Base-by-base conservation (phyloP, 2,888 invertebrate species). In the Phalangium opilio region DNA sequence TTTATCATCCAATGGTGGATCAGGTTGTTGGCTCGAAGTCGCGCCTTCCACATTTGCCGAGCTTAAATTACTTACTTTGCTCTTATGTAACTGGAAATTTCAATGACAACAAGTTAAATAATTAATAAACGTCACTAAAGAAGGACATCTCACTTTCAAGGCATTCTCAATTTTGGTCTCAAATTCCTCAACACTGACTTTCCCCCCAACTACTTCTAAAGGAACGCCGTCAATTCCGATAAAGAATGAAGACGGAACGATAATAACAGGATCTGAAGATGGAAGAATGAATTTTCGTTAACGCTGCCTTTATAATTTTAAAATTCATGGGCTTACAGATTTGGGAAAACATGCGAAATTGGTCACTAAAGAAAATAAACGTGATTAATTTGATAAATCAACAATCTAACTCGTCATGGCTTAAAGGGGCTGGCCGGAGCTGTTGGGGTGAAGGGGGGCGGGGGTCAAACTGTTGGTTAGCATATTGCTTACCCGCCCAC, bases 221-320 rank as follows among this genome's bases (percentile, higher is more conserved):
- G 89, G 83, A 1, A 75, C 72, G 1, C 90, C 90, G 61, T 78
- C 77, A 46, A 77, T 72, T 0, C 83, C 85, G 63, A 91, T 89
- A 62, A 89, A 87, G 69, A 83, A 90, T 44, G 63, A 66, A 0
- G 85, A 85, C 1, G 90, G 89, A 11, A 68, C 59, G 43, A 64
- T 57, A 14, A 67, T 63, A 21, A 70, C 66, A 49, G 70, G 67
- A 61, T 69, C 52, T 52, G 38, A 44, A 27, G 27, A 7, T 27
- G 27, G 8, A 27, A 27, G 27, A 27, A 27, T 27, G n/a, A n/a
- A n/a, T n/a, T n/a, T n/a, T n/a, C n/a, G n/a, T n/a, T n/a, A n/a
- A n/a, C n/a, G n/a, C n/a, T n/a, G n/a, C n/a, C n/a, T n/a, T n/a
- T n/a, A n/a, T n/a, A n/a, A n/a, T n/a, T n/a, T 27, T 27, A 27